A percentile compares a stretch with the other conserved stretches of the same genome.
phyloP scores from a whole-genome alignment of 1,140 invertebrate genomes.

The Melitaea cinxia region DNA sequence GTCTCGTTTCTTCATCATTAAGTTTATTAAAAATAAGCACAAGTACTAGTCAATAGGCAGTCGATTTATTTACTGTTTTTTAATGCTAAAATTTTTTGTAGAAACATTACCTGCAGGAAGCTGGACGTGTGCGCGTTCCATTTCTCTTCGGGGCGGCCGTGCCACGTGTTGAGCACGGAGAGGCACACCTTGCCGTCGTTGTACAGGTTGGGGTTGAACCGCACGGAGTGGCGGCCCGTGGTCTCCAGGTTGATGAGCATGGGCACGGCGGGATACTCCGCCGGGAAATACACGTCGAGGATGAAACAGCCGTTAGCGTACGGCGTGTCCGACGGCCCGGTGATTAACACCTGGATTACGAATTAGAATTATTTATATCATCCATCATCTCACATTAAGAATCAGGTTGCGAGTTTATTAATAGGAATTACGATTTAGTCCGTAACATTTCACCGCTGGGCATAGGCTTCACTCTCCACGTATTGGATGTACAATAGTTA shows the following conservation, averaged over 20 bases:
- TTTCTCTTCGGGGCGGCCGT: constrained; percentile 98
- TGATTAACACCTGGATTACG: constrained; percentile 92
- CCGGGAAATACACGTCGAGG: constrained; percentile 95
- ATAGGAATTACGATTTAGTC: too few relatives aligned
- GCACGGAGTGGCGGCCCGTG: constrained; percentile 94
- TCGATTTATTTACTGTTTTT: too few relatives aligned
- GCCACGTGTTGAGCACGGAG: constrained; percentile 98
- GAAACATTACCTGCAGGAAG: constrained; percentile 90
- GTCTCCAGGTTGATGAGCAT: constrained; percentile 97
- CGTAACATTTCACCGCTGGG: too few relatives aligned
- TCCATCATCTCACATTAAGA: too few relatives aligned
- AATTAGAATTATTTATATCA: too few relatives aligned
- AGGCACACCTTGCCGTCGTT: constrained; percentile 98
- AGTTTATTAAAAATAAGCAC: too few relatives aligned
- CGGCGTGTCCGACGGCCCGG: constrained; percentile 93
- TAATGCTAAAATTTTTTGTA: not conserved
- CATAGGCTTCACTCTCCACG: too few relatives aligned
- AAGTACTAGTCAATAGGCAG: too few relatives aligned
- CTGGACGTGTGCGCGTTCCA: constrained; percentile 99
- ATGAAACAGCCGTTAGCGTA: constrained; percentile 95
- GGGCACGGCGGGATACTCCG: constrained; percentile 91
- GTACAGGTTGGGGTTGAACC: constrained; percentile 99
- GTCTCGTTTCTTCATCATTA: too few relatives aligned
- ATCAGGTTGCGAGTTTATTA: too few relatives aligned
- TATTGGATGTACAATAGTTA: too few relatives aligned